Conservation (phyloP, 1,140 invertebrate genomes). For the Popillia japonica region DNA sequence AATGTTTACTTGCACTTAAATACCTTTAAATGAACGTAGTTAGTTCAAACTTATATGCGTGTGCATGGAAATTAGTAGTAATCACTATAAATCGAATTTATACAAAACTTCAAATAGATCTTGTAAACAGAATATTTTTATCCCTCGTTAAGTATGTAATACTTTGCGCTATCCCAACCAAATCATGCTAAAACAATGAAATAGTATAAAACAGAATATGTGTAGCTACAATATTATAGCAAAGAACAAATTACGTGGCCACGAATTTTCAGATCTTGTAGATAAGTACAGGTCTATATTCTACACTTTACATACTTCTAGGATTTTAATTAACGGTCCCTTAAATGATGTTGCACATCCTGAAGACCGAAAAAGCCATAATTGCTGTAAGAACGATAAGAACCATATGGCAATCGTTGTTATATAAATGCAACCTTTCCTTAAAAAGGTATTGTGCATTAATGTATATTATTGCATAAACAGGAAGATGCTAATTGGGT, state of each 20-base stretch:
- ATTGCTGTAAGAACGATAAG: neutral
- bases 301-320: neutral
- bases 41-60: neutral
- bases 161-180: too few relatives aligned
- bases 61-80: neutral
- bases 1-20: neutral
- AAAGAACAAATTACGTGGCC: too few relatives aligned
- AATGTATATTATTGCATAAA: neutral
- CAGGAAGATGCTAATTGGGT: neutral
- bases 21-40: neutral
- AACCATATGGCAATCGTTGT: neutral
- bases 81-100: neutral
- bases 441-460: neutral
- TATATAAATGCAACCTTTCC: neutral
- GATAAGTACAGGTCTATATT: neutral
- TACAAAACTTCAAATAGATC: too few relatives aligned
- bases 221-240: too few relatives aligned
- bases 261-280: too few relatives aligned
- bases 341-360: neutral
- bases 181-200: too few relatives aligned
- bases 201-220: too few relatives aligned
- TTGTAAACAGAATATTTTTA: too few relatives aligned
- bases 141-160: too few relatives aligned
- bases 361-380: neutral
- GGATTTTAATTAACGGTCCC: neutral